phyloP scores from a whole-genome alignment of 2,113 vertebrate species.

The Callipepla squamata region DNA sequence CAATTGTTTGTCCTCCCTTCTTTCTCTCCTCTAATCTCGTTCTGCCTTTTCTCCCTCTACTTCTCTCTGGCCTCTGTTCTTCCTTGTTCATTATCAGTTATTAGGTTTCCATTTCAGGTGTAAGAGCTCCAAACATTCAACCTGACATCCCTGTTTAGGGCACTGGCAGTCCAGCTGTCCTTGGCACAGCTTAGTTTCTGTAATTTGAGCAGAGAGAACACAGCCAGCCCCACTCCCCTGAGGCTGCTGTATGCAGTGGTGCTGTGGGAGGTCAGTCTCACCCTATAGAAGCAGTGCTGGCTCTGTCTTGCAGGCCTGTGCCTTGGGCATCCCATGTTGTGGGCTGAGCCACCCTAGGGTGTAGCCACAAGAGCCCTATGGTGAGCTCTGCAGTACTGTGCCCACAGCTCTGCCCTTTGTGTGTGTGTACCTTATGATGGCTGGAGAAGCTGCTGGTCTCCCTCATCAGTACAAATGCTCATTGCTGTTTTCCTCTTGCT shows the following conservation, averaged over 20 bases:
- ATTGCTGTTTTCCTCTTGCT: background rate
- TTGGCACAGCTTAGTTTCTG: background rate
- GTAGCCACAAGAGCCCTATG: background rate
- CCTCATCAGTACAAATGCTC: background rate
- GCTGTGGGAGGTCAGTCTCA: background rate
- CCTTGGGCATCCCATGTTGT: background rate
- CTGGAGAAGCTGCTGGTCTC: background rate
- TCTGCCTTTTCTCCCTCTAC: background rate
- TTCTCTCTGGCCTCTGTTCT: background rate
- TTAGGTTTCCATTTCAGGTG: background rate
- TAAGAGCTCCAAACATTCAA: background rate
- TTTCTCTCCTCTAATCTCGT: background rate
- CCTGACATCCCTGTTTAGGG: fast-evolving
- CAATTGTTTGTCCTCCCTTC: background rate
- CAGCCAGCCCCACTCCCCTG: background rate
- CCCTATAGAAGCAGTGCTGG: background rate
- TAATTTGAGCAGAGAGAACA: fast-evolving
- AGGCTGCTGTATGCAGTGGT: background rate
- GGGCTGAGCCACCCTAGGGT: no score
- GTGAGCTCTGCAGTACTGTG: background rate
- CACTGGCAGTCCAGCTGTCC: fast-evolving
- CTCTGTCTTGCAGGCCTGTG: background rate
- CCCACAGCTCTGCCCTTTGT: background rate
- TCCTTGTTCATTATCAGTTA: background rate
- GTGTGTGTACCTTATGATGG: fast-evolving